These are phyloP conservation scores for Brachionus plicatilis DNA, from an alignment of 1,140 invertebrate genomes.

Conservation along the genomic window DNA sequence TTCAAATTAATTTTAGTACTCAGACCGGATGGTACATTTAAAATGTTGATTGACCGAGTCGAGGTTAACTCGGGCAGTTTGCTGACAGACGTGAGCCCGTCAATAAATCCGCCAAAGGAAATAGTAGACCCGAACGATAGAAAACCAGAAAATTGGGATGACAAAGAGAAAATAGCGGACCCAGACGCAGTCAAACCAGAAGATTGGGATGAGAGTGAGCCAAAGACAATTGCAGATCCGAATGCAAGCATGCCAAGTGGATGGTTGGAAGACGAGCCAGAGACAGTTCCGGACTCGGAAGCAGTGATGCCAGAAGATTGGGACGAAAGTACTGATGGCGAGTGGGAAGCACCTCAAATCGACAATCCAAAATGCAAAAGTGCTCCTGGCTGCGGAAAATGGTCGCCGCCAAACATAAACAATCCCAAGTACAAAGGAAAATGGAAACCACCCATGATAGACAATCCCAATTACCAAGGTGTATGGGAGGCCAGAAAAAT, in stretches of 20 bases:
- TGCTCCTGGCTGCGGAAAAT: slow-evolving; percentile 81
- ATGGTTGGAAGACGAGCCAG: slow-evolving; percentile 76
- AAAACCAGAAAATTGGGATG: slow-evolving; percentile 91
- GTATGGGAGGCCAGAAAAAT: slow-evolving; percentile 83
- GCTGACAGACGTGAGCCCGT: slow-evolving; percentile 77
- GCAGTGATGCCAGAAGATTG: slow-evolving; percentile 85
- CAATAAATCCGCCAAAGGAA: slow-evolving; percentile 88
- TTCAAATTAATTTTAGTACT: slow-evolving; percentile 59
- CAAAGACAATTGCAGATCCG: slow-evolving; percentile 51
- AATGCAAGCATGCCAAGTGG: slow-evolving; percentile 52
- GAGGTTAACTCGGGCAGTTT: slow-evolving; percentile 76
- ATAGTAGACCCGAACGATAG: slow-evolving; percentile 87
- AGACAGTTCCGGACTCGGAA: slow-evolving; percentile 77
- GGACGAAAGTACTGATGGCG: slow-evolving; percentile 96
- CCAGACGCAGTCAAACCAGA: slow-evolving; percentile 11
- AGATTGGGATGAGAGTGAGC: slow-evolving; percentile 53
- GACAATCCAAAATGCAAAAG: slow-evolving; percentile 74
- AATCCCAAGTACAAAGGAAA: slow-evolving; percentile 75
- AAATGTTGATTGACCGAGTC: slow-evolving; percentile 64
- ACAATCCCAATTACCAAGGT: slow-evolving; percentile 88
- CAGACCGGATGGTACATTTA: slow-evolving; percentile 74
- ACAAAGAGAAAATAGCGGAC: slow-evolving; percentile 70
- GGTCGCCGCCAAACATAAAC: slow-evolving; percentile 75
- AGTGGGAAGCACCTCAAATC: slow-evolving; percentile 90
- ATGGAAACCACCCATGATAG: slow-evolving; percentile 81